Base-by-base conservation (phyloP, 1,140 invertebrate species). In the Spodoptera litura region DNA sequence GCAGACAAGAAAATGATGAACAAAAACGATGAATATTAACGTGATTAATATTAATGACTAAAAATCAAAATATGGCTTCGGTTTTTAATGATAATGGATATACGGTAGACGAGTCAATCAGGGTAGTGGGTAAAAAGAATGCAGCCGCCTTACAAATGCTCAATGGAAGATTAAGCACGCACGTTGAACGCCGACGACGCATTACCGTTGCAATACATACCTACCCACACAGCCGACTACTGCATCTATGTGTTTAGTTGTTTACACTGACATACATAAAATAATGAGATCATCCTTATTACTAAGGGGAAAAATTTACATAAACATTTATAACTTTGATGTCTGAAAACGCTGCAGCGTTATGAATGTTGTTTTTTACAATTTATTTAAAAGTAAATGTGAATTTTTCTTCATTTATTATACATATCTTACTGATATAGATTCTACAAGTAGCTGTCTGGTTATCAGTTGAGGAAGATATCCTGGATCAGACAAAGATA, bases 151-250 rank as follows among this genome's bases (percentile, higher is more conserved):
- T 77, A 83, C 80, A 82, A 83, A 72, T 82, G 76, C 83, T 84
- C 78, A 83, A 80, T 85, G 85, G 73, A 85, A 75, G 83, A 93
- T 92, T 91, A 89, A 89, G 89, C 88, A 91, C 89, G 84, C 71
- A 81, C 51, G 77, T 73, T 75, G 70, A 80, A 77, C 73, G 70
- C 35, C 73, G 71, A n/a, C 72, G 49, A 72, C 58, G 79, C 81
- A 79, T 79, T 78, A 78, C 70, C 78, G 70, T 71, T 62, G 74
- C 68, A 64, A 52, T 75, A 62, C 73, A 75, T 62, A 38, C 25
- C 44, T 62, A 38, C 25, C 44, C n/a, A 64, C 35, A 51, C 38
- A 75, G 38, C 38, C 38, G 38, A 55, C 68, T 64, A 80, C 74
- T 70, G 44, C 11, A 55, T 20, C 55, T 51, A 31, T 74, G 38